Percentiles rank a stretch among this genome's conserved stretches.
Evolutionary conservation across 2,797 vertebrate species (phyloP).

Genomic region (Scyliorhinus canicula): DNA sequence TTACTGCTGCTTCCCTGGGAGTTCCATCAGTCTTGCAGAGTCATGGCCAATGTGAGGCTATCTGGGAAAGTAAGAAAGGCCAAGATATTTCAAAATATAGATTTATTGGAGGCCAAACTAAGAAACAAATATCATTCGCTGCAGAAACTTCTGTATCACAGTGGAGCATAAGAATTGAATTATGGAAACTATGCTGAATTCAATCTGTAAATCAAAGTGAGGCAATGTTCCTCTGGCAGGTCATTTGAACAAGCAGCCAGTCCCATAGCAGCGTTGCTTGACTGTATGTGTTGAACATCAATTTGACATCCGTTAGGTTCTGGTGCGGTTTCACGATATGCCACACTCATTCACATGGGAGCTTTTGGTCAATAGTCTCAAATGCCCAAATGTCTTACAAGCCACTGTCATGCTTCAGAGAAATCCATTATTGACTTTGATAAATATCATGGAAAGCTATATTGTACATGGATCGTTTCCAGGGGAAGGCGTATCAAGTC

Average conservation of each 20-base stretch:
- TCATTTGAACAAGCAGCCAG: neutral
- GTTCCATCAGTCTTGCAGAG: neutral
- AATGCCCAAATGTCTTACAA: neutral
- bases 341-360: slow-evolving; percentile 15
- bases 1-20: neutral
- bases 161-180: neutral
- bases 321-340: neutral
- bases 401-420: slow-evolving; percentile 14
- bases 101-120: neutral
- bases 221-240: neutral
- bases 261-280: neutral
- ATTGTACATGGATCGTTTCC: neutral
- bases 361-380: slow-evolving; percentile 21
- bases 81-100: neutral
- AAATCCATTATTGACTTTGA: slow-evolving; percentile 27
- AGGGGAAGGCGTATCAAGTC: neutral
- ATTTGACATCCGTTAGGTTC: neutral
- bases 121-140: neutral
- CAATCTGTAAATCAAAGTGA: slow-evolving; percentile 13
- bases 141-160: neutral
- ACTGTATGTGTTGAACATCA: slow-evolving; percentile 9
- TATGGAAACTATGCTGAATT: neutral
- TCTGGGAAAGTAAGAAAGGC: neutral
- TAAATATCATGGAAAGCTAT: neutral
- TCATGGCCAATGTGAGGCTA: neutral